Evolutionary conservation across 2,113 vertebrate genomes (phyloP).

Genomic region (Phasianus colchicus): DNA sequence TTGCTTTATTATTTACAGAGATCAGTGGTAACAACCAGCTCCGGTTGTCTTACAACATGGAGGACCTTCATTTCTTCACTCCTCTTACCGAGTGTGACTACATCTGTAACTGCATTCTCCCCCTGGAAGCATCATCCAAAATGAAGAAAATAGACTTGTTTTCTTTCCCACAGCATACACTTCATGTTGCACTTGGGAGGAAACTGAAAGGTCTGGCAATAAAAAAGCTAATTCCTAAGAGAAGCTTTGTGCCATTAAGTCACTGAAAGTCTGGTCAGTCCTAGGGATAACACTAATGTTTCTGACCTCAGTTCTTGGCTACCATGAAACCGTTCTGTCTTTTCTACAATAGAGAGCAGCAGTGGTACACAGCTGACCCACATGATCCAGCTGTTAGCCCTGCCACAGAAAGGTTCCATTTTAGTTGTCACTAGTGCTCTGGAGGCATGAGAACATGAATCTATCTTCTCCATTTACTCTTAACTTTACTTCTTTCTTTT

Average conservation of each 20-base stretch:
- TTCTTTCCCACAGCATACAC: not conserved
- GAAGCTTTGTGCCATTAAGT: not conserved
- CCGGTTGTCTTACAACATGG: not conserved
- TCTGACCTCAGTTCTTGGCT: not conserved
- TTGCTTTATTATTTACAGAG: not conserved
- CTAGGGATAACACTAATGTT: not conserved
- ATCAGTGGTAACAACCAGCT: not conserved
- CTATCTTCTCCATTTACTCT: no score
- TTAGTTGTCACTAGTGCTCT: not conserved
- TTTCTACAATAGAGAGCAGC: not conserved
- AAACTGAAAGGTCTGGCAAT: not conserved
- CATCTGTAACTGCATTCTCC: not conserved
- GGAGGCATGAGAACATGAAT: not conserved
- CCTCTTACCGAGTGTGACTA: not conserved
- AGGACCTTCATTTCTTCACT: not conserved
- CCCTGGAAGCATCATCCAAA: not conserved
- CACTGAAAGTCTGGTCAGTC: not conserved
- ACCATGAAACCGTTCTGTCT: not conserved
- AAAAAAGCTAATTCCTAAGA: not conserved
- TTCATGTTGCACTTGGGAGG: not conserved
- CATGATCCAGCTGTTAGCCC: not conserved
- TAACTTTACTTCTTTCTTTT: not conserved
- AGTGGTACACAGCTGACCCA: not conserved
- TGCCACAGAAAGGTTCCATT: not conserved
- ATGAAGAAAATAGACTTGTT: conserved; percentile 17